Conservation (phyloP, 2,888 invertebrate genomes). For the Ypsolopha scabrella region DNA sequence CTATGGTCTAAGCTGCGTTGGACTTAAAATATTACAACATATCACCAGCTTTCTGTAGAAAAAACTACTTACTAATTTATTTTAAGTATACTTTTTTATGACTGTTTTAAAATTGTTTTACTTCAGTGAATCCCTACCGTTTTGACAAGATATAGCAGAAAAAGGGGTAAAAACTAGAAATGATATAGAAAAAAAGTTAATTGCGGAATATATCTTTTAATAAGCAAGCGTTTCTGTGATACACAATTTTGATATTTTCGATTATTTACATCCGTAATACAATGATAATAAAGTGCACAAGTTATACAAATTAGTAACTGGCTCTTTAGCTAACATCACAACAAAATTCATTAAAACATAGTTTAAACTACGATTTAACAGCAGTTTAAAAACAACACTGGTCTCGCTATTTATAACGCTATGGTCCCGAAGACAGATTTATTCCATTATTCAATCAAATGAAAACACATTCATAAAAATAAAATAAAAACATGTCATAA, state of each 20-base stretch:
- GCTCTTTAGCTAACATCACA: conserved; percentile 48
- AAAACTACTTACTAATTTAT: too few species aligned
- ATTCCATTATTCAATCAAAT: not conserved
- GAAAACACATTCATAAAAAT: too few species aligned
- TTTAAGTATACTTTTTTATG: too few species aligned
- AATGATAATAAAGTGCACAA: conserved; percentile 36
- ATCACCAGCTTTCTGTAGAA: too few species aligned
- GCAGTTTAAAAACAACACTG: not conserved
- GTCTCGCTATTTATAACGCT: not conserved
- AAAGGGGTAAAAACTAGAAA: too few species aligned
- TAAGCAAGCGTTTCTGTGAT: conserved; percentile 50
- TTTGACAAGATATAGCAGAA: too few species aligned
- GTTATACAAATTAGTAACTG: conserved; percentile 29
- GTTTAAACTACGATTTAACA: not conserved
- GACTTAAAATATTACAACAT: too few species aligned
- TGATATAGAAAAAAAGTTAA: not conserved
- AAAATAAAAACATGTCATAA: too few species aligned
- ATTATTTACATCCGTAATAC: conserved; percentile 23
- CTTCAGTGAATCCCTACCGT: too few species aligned
- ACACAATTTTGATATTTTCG: conserved; percentile 1
- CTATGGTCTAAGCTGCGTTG: too few species aligned
- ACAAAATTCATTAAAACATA: conserved; percentile 24
- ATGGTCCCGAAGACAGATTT: not conserved
- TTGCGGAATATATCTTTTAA: conserved; percentile 48
- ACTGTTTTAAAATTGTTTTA: too few species aligned